Percentiles rank a stretch among this genome's conserved stretches.
These are phyloP conservation scores for Triplophysa rosa DNA, from an alignment of 2,113 vertebrate species.

Conservation along the genomic window DNA sequence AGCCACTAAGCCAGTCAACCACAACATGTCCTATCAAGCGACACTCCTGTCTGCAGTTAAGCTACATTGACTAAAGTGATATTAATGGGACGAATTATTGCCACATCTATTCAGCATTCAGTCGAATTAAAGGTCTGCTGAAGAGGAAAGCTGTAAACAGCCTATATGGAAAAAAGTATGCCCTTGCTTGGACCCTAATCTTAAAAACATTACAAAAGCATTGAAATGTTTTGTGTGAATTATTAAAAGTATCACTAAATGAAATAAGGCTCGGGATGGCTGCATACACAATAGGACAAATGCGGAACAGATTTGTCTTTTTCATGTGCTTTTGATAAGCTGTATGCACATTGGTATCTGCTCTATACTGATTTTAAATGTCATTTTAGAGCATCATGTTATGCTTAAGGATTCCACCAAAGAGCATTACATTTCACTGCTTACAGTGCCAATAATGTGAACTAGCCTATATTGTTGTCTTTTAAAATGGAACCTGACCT, in stretches of 20 bases:
- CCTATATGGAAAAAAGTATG: too few species aligned
- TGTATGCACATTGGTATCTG: conserved; percentile 25
- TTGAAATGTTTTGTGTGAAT: background rate
- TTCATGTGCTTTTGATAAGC: background rate
- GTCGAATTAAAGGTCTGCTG: background rate
- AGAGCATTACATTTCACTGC: background rate
- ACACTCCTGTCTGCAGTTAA: background rate
- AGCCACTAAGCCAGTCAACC: background rate
- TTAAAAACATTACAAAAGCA: background rate
- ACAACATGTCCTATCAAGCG: background rate
- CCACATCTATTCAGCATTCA: background rate
- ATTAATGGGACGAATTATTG: background rate
- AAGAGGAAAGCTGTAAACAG: background rate
- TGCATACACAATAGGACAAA: background rate
- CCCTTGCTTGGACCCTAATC: background rate
- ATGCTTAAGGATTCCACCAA: background rate
- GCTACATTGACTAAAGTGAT: background rate
- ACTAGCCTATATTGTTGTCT: background rate
- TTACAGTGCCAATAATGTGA: background rate
- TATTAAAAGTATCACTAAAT: background rate
- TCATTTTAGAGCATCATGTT: background rate
- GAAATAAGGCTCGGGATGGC: too few species aligned
- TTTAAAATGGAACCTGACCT: background rate
- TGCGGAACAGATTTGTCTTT: background rate
- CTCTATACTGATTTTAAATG: background rate